Percentiles rank a stretch among this genome's conserved stretches.
These are phyloP conservation scores for Eupsilia transversa DNA, from an alignment of 2,888 invertebrate species.

Conservation along the genomic window DNA sequence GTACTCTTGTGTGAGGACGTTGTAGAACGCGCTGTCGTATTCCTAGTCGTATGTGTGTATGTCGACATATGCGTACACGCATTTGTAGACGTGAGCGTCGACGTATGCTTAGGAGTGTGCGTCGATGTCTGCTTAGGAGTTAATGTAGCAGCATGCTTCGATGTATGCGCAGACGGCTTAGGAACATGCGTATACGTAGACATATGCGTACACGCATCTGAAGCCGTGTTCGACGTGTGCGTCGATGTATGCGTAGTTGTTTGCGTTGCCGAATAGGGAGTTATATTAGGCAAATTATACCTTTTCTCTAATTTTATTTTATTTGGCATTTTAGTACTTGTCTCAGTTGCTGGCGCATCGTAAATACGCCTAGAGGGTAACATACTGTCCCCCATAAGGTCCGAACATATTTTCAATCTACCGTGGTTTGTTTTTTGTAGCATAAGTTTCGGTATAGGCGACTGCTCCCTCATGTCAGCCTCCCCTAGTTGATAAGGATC, in stretches of 20 bases:
- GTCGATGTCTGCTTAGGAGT: conserved; percentile 36
- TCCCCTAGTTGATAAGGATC: conserved; percentile 87
- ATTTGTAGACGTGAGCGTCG: conserved; percentile 45
- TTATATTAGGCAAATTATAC: conserved; percentile 73
- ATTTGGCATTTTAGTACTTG: conserved; percentile 61
- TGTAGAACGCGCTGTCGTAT: conserved; percentile 37
- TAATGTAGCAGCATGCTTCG: conserved; percentile 34
- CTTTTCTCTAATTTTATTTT: conserved; percentile 70
- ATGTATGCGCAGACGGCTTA: conserved; percentile 30
- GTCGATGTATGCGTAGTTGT: conserved; percentile 52
- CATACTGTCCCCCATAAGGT: conserved; percentile 65
- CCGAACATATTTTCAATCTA: conserved; percentile 78
- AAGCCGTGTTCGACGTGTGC: conserved; percentile 29
- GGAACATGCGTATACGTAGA: conserved; percentile 53
- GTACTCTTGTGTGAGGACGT: conserved; percentile 31
- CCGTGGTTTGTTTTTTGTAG: conserved; percentile 83
- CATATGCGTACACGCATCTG: conserved; percentile 39
- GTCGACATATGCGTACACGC: conserved; percentile 42
- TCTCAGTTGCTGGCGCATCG: conserved; percentile 73
- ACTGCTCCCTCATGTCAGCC: conserved; percentile 87
- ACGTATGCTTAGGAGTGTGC: conserved; percentile 30
- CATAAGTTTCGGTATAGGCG: conserved; percentile 87
- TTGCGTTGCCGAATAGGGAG: conserved; percentile 57
- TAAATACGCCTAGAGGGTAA: conserved; percentile 75
- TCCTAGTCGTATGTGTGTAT: conserved; percentile 47